A percentile compares a stretch with the other conserved stretches of the same genome.
Evolutionary conservation across 2,888 invertebrate species (phyloP).

Genomic region (Netelia virgata): DNA sequence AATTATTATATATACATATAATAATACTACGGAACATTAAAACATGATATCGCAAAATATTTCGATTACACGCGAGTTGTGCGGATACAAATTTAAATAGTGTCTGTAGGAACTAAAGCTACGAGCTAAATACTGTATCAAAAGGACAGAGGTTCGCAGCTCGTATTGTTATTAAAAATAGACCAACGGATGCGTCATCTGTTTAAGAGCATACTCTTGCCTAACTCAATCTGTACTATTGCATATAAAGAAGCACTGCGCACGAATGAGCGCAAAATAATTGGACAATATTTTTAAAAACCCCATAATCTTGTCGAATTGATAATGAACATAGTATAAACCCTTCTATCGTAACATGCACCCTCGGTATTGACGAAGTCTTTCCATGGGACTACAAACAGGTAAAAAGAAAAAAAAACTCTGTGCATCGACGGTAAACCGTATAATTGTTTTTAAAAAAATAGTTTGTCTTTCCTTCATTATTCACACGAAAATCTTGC

Average conservation of each 20-base stretch:
- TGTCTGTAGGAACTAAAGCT: conserved; percentile 51
- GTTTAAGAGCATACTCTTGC: conserved; percentile 56
- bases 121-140: conserved; percentile 43
- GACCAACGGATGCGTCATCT: conserved; percentile 17
- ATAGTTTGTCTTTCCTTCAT: conserved; percentile 23
- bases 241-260: conserved; percentile 63
- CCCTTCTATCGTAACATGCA: conserved; percentile 64
- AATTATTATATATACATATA: conserved; percentile 46
- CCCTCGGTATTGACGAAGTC: conserved; percentile 56
- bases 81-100: conserved; percentile 61
- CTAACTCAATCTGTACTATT: conserved; percentile 64
- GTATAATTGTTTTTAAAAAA: conserved; percentile 6
- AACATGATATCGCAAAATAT: conserved; percentile 55
- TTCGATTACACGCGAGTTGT: conserved; percentile 60
- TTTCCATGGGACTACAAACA: conserved; percentile 65
- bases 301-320: conserved; percentile 51
- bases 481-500: conserved; percentile 1
- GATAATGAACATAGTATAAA: conserved; percentile 52
- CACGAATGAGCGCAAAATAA: conserved; percentile 58
- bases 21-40: conserved; percentile 34
- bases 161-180: not conserved
- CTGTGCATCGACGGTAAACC: not conserved
- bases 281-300: not conserved
- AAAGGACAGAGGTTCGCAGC: not conserved
- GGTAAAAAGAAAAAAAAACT: conserved; percentile 23